Evolutionary conservation across 2,888 invertebrate genomes (phyloP).

Genomic region (Baronia brevicornis): DNA sequence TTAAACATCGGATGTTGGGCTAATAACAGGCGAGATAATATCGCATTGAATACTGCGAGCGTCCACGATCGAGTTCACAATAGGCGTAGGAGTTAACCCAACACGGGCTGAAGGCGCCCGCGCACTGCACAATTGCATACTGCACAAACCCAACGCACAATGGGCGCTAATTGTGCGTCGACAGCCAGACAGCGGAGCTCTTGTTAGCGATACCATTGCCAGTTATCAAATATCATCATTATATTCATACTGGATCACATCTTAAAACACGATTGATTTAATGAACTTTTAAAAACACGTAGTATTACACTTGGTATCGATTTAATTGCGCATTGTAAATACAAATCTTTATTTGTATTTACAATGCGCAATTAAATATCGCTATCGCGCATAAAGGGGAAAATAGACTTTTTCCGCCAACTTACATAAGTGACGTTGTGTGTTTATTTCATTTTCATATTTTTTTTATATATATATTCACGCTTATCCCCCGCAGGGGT

Average conservation of each 20-base stretch:
- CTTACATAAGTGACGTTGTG: too few species aligned
- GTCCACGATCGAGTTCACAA: conserved; percentile 54
- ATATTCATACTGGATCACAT: conserved; percentile 6
- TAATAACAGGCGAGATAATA: conserved; percentile 60
- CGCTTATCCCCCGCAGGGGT: too few species aligned
- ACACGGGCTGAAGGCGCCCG: conserved; percentile 47
- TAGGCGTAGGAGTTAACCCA: conserved; percentile 67
- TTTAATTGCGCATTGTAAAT: too few species aligned
- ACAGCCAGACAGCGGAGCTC: conserved; percentile 50
- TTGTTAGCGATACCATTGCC: conserved; percentile 34
- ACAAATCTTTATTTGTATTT: too few species aligned
- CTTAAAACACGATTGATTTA: too few species aligned
- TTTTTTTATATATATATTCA: too few species aligned
- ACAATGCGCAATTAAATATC: too few species aligned
- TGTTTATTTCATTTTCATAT: too few species aligned
- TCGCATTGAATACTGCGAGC: conserved; percentile 55
- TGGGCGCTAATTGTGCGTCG: conserved; percentile 69
- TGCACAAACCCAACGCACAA: conserved; percentile 49
- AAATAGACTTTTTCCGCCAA: too few species aligned
- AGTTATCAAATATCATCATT: conserved; percentile 24
- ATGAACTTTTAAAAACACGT: too few species aligned
- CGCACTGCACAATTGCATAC: conserved; percentile 30
- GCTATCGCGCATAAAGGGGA: too few species aligned
- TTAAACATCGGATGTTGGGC: conserved; percentile 46
- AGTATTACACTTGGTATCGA: too few species aligned